Base-by-base conservation (phyloP, 2,888 invertebrate genomes). In the Arrhopalites spinosus region DNA sequence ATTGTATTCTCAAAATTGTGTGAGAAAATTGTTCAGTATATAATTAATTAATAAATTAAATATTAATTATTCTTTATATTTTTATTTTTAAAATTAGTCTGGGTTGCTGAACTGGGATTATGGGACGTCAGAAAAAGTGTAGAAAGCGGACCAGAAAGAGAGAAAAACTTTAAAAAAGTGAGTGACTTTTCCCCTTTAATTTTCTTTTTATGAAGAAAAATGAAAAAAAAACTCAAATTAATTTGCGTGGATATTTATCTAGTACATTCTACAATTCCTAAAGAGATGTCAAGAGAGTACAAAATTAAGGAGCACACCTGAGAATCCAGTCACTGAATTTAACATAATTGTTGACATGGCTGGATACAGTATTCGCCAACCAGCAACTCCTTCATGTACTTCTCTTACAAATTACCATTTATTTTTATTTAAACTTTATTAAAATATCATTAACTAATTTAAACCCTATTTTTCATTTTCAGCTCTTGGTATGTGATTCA, bases 341-440 rank as follows among this genome's bases (percentile, higher is more conserved):
- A 74, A 43, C 59, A 29, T 74, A 23, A 69, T 74, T 36, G 27
- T 74, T 17, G 74, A 74, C 29, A 74, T 74, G 74, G 74, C 25
- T 17, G 74, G 74, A 5, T 74, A 59, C 69, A 45, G 7, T 15
- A 36, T 74, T 5, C 1, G 74, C 20, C 74, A 74, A 27, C 29
- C 74, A 1, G 30, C 27, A 11, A n/a, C 56, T 2, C 74, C 74
- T 8, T 27, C 2, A 56, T 43, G 74, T 74, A 30, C 29, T 27
- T 27, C 20, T 64, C 15, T 2, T 15, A 17, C 15, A 3, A 50
- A 50, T 17, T 13, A 3, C 15, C 45, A 45, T 45, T 45, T 11
- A 45, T 11, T 45, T 45, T 45, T 45, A n/a, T 15, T 45, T 45
- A 45, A 45, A 45, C n/a, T n/a, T n/a, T n/a, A n/a, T n/a, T n/a